phyloP scores from a whole-genome alignment of 30 jellyfish, hydroid and myxozoan genomes.

The Aurelia aurita complex sp. Pacific region DNA sequence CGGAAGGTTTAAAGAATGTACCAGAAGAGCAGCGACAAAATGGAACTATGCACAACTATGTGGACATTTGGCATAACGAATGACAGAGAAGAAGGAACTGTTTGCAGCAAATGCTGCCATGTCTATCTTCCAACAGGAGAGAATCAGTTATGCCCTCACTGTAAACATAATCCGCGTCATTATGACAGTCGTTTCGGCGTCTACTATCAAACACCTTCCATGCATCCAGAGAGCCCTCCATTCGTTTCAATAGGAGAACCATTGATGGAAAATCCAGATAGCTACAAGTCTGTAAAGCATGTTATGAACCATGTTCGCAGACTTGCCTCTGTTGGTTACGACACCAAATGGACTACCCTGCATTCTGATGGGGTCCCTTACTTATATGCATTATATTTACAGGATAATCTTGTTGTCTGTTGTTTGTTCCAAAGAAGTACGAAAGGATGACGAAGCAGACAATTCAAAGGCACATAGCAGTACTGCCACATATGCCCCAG shows the following conservation, averaged over 20 bases:
- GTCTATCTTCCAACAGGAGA: neutral
- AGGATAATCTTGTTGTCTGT: neutral
- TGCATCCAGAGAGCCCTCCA: slow-evolving; percentile 1
- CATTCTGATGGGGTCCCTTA: slow-evolving; percentile 5
- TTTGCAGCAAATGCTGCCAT: neutral
- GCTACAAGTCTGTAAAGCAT: neutral
- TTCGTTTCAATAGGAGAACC: neutral
- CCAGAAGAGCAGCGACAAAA: neutral
- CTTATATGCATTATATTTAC: neutral
- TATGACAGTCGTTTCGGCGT: neutral
- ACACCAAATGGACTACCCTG: neutral
- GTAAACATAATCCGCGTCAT: neutral
- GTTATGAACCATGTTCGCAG: neutral
- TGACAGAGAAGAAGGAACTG: neutral
- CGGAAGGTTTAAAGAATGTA: neutral
- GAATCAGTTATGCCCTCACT: neutral
- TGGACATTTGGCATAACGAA: neutral
- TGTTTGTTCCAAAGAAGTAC: too few relatives aligned
- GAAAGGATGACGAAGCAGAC: too few relatives aligned
- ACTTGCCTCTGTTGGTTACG: slow-evolving; percentile 1
- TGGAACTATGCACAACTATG: too few relatives aligned
- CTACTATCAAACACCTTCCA: neutral
- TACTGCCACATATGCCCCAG: too few relatives aligned
- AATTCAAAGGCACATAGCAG: too few relatives aligned
- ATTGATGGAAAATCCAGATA: neutral